Evolutionary conservation across 2,113 vertebrate species (phyloP), one percentile per base, ranked within the genome.

Genomic region (Numida meleagris): DNA sequence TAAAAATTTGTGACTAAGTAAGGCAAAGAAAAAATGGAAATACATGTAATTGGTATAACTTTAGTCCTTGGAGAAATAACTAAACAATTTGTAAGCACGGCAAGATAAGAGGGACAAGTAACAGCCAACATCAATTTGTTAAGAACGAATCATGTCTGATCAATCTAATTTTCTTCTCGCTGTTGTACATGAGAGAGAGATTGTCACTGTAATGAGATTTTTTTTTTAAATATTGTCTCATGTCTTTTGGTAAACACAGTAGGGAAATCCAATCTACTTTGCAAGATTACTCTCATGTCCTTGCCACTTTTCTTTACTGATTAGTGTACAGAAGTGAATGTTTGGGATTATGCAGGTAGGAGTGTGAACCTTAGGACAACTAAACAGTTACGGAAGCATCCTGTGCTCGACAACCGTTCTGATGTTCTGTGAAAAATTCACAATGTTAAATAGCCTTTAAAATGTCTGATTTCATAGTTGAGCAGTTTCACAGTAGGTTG

Each of bases 361-460:
- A 33, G 19, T 88, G 45, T 55, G 72, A 93, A 74, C 55, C 63
- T 71, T 38, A 81, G 76, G 36, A 70, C 50, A 34, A 15, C 67
- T 80, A n/a, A 82, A 59, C 63, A 61, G 62, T 77, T 74, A 36
- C 38, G 79, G 75, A 82, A 76, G 15, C 58, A 85, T 81, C 61
- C 42, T 82, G 33, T 92, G 46, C 80, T 90, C 45, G 55, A 3
- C 82, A 73, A 62, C 36, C 65, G 16, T 88, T 72, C 55, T 46
- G 29, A 82, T 71, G 57, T 72, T 90, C 36, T 87, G 59, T 89
- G 90, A 81, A 94, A 82, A 82, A 89, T 84, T 74, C 72, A 46
- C 24, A 13, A 15, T 62, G 71, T 89, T 88, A 93, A 93, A 93
- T 78, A 91, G 89, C 59, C 85, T 95, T 95, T 94, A 80, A 82